Conservation (phyloP, 2,113 vertebrate genomes). For the Antechinus flavipes region DNA sequence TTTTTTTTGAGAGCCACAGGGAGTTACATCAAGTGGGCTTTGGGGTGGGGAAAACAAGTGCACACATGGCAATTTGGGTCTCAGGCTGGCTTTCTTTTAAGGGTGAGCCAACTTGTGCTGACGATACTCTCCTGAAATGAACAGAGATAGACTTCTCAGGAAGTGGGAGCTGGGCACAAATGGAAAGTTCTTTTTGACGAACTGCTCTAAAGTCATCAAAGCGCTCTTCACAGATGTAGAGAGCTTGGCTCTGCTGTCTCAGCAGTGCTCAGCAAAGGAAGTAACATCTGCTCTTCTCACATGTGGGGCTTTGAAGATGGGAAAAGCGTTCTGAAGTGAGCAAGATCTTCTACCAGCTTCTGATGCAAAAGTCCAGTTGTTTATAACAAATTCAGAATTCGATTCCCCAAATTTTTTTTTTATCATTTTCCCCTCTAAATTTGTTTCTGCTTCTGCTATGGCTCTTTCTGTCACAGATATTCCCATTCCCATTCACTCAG, state of each 20-base stretch:
- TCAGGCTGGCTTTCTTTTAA: background rate
- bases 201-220: background rate
- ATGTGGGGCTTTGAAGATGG: background rate
- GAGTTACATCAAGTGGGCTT: background rate
- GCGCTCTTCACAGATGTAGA: background rate
- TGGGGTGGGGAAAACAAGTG: background rate
- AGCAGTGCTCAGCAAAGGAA: background rate
- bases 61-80: background rate
- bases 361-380: background rate
- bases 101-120: background rate
- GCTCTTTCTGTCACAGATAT: background rate
- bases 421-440: background rate
- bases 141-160: background rate
- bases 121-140: background rate
- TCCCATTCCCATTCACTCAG: background rate
- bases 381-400: background rate
- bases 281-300: background rate
- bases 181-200: background rate
- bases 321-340: slow-evolving; percentile 11
- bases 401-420: background rate
- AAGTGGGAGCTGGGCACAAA: background rate
- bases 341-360: background rate
- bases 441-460: background rate
- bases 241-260: background rate
- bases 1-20: background rate